phyloP scores from a whole-genome alignment of 2,888 invertebrate species.

The Parelbella ahira region DNA sequence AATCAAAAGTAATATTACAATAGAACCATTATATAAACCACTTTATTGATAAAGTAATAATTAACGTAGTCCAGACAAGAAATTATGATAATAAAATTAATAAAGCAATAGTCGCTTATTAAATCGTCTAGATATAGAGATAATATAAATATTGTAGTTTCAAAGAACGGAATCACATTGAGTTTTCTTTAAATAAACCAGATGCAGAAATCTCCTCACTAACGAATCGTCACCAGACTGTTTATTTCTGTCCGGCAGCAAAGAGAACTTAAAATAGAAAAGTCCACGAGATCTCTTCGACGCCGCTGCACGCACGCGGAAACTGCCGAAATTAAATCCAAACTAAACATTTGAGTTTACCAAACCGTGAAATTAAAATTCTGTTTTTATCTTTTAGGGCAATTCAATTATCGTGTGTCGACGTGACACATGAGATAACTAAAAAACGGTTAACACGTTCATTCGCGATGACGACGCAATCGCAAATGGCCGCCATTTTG shows the following conservation, averaged over 20 bases:
- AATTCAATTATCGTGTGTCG: slow-evolving; percentile 16
- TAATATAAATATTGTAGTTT: too few species aligned
- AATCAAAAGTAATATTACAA: too few species aligned
- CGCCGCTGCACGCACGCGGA: slow-evolving; percentile 60
- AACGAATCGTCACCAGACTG: slow-evolving; percentile 52
- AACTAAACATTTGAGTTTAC: slow-evolving; percentile 32
- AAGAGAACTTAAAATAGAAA: slow-evolving; percentile 73
- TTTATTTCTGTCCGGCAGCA: slow-evolving; percentile 69
- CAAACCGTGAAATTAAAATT: slow-evolving; percentile 35
- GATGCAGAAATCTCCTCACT: slow-evolving; percentile 45
- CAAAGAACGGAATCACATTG: slow-evolving; percentile 6
- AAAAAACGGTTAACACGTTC: slow-evolving; percentile 36
- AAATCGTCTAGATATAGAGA: too few species aligned
- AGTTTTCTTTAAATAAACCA: slow-evolving; percentile 37
- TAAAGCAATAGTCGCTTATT: too few species aligned
- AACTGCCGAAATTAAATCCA: slow-evolving; percentile 36
- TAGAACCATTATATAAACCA: too few species aligned
- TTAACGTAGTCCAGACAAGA: too few species aligned
- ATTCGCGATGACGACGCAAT: slow-evolving; percentile 43
- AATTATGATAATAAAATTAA: too few species aligned
- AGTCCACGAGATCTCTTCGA: slow-evolving; percentile 62
- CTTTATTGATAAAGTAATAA: too few species aligned
- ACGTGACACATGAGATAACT: slow-evolving; percentile 14
- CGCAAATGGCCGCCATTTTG: slow-evolving; percentile 64
- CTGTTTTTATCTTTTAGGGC: slow-evolving; percentile 20